These are phyloP conservation scores for Lasioglossum malachurum DNA, from an alignment of 2,888 invertebrate genomes.

Conservation along the genomic window DNA sequence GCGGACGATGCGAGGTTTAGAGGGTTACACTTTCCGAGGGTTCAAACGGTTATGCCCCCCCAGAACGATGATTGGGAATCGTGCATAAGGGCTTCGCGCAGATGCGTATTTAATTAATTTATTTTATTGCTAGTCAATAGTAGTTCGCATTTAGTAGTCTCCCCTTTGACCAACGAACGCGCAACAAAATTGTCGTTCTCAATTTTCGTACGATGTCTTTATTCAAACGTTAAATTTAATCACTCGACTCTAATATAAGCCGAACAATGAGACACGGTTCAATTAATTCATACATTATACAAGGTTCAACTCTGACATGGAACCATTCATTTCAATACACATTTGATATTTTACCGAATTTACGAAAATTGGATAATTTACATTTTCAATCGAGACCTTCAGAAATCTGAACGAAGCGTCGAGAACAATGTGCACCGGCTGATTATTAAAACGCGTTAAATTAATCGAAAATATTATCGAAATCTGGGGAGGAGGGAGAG, in stretches of 20 bases:
- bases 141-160: not conserved
- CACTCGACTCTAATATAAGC: not conserved
- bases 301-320: not conserved
- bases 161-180: not conserved
- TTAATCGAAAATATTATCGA: not conserved
- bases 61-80: slow-evolving; percentile 2
- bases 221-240: not conserved
- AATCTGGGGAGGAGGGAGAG: not conserved
- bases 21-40: slow-evolving; percentile 8
- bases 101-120: slow-evolving; percentile 8
- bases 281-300: not conserved
- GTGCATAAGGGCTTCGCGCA: slow-evolving; percentile 8
- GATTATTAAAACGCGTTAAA: not conserved
- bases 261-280: not conserved
- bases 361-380: not conserved
- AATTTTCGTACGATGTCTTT: not conserved
- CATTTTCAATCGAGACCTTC: not conserved
- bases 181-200: not conserved
- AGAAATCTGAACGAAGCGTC: not conserved
- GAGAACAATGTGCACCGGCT: not conserved
- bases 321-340: not conserved
- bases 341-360: not conserved
- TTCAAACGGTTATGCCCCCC: slow-evolving; percentile 4
- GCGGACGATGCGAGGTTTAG: not conserved
- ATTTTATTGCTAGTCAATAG: not conserved